Evolutionary conservation across 2,113 vertebrate genomes (phyloP), one percentile per base, ranked within the genome.

Genomic region (Strix uralensis): DNA sequence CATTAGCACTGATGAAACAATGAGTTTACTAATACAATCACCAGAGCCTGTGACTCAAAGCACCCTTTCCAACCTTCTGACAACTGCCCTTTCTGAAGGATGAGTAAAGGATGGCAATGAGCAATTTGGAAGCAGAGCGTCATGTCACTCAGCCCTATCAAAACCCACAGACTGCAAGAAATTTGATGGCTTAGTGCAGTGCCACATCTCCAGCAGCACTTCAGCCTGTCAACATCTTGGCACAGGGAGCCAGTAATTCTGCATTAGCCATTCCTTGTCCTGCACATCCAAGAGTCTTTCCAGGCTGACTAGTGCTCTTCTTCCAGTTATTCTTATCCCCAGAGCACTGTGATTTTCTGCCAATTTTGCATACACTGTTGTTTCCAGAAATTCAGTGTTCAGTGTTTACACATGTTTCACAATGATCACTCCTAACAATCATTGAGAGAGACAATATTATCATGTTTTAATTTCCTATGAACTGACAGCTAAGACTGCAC

Each of bases 381-480:
- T 63, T 93, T 77, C 61, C 69, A 86, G 65, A 91, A 86, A 94
- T 82, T 83, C 81, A 69, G 75, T 46, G 51, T 47, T 90, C 72
- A 44, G 61, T 71, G 86, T 95, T 96, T 94, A 81, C 85, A 92
- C 1, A 13, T 67, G 40, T 90, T 93, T 95, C 79, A 92, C 72
- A 85, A 79, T 44, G 86, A 94, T 70, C 66, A 34, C 49, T 67
- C 58, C 44, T 65, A 92, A 90, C 52, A 93, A 77, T 26, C 86
- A 63, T 26, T 70, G 65, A 90, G 69, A 92, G 77, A 91, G 54
- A 70, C 86, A 94, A 77, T 55, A 92, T 71, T 87, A 92, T 49
- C 46, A 19, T n/a, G 66, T 67, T 94, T 86, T 73, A 73, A 51
- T 96, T 94, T 94, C 93, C 88, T 92, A 17, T 14, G 3, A 90